Conservation (phyloP, 2,888 invertebrate genomes). For the Himalopsyche tibetana region DNA sequence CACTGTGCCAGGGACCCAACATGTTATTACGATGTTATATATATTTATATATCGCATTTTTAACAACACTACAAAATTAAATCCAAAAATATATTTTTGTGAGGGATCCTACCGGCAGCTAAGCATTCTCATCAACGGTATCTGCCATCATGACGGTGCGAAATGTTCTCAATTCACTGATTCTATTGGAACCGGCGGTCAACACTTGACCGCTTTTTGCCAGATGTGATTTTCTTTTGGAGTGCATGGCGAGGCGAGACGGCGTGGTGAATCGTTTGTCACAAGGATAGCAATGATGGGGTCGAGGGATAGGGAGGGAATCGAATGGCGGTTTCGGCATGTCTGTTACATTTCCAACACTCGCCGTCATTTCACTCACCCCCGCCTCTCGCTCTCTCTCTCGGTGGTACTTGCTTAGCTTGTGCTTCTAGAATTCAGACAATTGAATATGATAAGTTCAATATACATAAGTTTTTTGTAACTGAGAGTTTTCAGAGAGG, state of each 20-base stretch:
- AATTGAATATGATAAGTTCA: background rate
- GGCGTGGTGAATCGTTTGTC: slow-evolving; percentile 57
- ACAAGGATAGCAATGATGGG: slow-evolving; percentile 53
- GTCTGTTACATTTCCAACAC: background rate
- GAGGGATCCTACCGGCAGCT: background rate
- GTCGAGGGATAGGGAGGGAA: background rate
- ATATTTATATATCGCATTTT: no score
- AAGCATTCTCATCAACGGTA: background rate
- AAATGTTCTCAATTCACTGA: background rate
- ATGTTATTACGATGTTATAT: no score
- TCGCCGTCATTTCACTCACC: background rate
- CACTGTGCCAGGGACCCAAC: no score
- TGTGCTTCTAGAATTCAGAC: slow-evolving; percentile 61
- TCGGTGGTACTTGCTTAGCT: slow-evolving; percentile 63
- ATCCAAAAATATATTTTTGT: no score
- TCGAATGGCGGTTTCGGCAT: background rate
- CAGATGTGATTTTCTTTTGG: slow-evolving; percentile 57
- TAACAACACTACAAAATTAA: no score
- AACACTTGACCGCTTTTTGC: slow-evolving; percentile 45
- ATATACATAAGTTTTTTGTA: background rate
- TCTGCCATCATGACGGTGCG: background rate
- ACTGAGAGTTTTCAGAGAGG: slow-evolving; percentile 23
- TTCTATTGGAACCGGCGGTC: background rate
- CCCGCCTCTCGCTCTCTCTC: slow-evolving; percentile 57
- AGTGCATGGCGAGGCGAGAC: slow-evolving; percentile 50